Conservation (phyloP, 30 jellyfish, hydroid and myxozoan genomes). For the Rhopilema esculentum region DNA sequence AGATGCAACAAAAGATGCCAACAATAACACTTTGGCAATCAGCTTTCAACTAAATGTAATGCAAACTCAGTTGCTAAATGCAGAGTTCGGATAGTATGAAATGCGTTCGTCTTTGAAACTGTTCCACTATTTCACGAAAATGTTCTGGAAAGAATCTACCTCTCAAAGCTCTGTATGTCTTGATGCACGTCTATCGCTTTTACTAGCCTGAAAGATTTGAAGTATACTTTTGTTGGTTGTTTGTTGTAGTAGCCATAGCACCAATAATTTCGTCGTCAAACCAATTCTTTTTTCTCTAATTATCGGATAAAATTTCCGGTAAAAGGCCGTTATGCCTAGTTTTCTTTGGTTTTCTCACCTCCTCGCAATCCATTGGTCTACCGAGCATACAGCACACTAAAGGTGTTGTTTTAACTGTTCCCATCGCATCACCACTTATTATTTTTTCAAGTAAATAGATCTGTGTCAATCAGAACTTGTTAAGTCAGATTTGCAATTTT, state of each 20-base stretch:
- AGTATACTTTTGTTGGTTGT: not conserved
- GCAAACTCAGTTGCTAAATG: not conserved
- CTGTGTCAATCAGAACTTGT: too few relatives aligned
- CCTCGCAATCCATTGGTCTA: not conserved
- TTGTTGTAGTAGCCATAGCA: not conserved
- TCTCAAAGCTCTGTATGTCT: not conserved
- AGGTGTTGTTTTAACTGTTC: not conserved
- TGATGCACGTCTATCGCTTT: not conserved
- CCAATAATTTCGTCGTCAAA: not conserved
- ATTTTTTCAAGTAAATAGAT: too few relatives aligned
- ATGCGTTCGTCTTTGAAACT: too few relatives aligned
- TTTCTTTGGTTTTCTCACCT: not conserved
- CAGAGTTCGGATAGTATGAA: too few relatives aligned
- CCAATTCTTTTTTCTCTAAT: not conserved
- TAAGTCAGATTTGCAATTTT: too few relatives aligned
- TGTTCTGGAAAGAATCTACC: not conserved
- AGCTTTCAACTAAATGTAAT: not conserved
- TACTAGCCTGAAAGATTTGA: not conserved
- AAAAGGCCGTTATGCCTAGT: not conserved
- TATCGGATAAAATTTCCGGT: not conserved
- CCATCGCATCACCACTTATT: too few relatives aligned
- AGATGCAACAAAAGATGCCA: not conserved
- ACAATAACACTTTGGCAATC: not conserved
- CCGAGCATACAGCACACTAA: not conserved
- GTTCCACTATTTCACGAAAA: too few relatives aligned